These are phyloP conservation scores for Urechis unicinctus DNA, from an alignment of 2,888 invertebrate species.

Conservation along the genomic window DNA sequence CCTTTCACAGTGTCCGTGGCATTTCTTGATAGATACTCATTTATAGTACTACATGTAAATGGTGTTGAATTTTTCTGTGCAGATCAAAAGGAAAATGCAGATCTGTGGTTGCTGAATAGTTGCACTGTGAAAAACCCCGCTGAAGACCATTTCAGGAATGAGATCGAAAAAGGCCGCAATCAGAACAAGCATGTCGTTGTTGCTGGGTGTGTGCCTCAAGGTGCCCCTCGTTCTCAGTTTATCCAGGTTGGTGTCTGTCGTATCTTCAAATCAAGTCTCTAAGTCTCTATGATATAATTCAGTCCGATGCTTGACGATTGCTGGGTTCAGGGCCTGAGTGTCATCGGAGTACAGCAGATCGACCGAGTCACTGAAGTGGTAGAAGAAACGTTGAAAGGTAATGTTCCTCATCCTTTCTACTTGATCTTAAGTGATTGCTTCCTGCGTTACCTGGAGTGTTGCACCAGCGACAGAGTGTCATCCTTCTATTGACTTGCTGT, in stretches of 20 bases:
- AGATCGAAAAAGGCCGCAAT: constrained; percentile 62
- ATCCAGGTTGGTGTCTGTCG: constrained; percentile 45
- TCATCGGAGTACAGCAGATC: constrained; percentile 98
- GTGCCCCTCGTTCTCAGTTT: constrained; percentile 55
- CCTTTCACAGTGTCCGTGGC: background rate
- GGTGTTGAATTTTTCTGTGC: constrained; percentile 6
- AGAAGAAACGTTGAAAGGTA: constrained; percentile 91
- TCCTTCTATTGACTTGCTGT: too few relatives aligned
- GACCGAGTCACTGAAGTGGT: constrained; percentile 95
- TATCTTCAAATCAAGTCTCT: too few relatives aligned
- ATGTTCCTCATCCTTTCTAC: background rate
- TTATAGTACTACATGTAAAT: background rate
- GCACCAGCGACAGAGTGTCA: too few relatives aligned
- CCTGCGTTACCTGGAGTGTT: too few relatives aligned
- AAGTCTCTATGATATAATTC: too few relatives aligned
- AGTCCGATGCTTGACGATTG: too few relatives aligned
- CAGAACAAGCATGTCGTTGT: constrained; percentile 79
- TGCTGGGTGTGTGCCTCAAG: constrained; percentile 97
- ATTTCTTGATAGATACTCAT: background rate
- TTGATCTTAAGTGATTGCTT: background rate
- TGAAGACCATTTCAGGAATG: constrained; percentile 88
- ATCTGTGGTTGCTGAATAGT: constrained; percentile 92
- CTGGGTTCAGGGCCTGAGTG: constrained; percentile 67
- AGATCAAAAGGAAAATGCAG: constrained; percentile 72
- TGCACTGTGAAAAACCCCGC: constrained; percentile 98